phyloP scores from a whole-genome alignment of 1,140 invertebrate genomes.

The Agraylea sexmaculata region DNA sequence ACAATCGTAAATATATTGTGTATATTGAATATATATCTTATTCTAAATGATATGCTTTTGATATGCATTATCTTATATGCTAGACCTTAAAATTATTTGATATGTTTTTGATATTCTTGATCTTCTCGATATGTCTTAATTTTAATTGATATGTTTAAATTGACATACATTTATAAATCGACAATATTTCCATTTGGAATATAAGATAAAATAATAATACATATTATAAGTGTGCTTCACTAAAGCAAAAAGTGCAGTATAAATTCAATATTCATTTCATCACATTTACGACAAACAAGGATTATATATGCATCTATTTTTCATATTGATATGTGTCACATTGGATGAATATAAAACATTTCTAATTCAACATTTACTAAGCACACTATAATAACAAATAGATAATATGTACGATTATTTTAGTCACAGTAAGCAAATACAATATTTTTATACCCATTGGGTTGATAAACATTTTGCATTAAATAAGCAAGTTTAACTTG shows the following conservation, averaged over 20 bases:
- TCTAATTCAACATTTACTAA: conserved; percentile 1
- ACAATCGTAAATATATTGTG: too few species aligned
- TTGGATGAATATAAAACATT: conserved; percentile 1
- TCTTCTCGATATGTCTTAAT: conserved; percentile 30
- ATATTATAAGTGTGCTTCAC: background rate
- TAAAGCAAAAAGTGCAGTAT: conserved; percentile 3
- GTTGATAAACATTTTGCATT: background rate
- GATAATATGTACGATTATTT: background rate
- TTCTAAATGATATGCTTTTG: too few species aligned
- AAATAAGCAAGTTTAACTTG: background rate
- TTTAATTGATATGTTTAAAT: conserved; percentile 33
- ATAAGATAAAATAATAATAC: conserved; percentile 5
- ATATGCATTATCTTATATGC: too few species aligned
- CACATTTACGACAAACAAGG: conserved; percentile 22
- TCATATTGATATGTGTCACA: background rate
- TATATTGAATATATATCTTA: too few species aligned
- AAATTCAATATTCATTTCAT: conserved; percentile 5
- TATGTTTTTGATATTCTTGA: conserved; percentile 41
- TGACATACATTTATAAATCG: conserved; percentile 23
- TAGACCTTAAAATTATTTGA: conserved; percentile 23
- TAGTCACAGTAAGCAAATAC: background rate
- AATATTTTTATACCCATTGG: background rate
- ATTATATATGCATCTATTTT: background rate
- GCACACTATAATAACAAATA: background rate
- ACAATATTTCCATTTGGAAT: conserved; percentile 8